Evolutionary conservation across 2,888 invertebrate species (phyloP).

Genomic region (Himalopsyche kuldschensis): DNA sequence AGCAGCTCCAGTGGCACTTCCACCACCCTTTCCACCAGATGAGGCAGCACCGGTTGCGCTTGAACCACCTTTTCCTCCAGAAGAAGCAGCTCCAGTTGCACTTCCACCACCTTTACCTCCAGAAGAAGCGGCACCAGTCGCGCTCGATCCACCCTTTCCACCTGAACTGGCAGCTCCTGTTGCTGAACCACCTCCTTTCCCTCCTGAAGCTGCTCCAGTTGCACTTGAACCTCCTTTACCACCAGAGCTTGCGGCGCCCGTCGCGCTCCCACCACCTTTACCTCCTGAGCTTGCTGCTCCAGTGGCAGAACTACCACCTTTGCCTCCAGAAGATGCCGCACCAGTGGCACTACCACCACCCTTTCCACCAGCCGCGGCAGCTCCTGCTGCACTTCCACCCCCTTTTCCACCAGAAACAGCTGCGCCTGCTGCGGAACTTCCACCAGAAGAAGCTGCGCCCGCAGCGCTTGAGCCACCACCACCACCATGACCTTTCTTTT

Average conservation of each 20-base stretch:
- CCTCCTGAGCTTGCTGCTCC: neutral
- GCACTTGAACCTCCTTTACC: neutral
- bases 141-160: neutral
- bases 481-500: neutral
- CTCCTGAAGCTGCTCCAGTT: neutral
- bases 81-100: neutral
- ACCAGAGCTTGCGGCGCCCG: neutral
- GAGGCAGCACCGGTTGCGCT: no score
- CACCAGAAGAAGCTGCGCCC: neutral
- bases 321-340: neutral
- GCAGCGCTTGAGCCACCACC: neutral
- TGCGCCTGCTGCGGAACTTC: neutral
- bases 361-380: neutral
- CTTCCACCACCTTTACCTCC: neutral
- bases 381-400: neutral
- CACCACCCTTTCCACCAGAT: neutral
- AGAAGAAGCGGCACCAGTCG: neutral
- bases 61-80: neutral
- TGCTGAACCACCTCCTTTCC: neutral
- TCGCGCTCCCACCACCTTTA: neutral
- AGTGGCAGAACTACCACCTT: neutral
- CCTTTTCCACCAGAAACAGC: neutral
- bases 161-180: neutral
- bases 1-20: neutral
- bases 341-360: neutral